Evolutionary conservation across 2,888 invertebrate species (phyloP).

Genomic region (Protophormia terraenovae): DNA sequence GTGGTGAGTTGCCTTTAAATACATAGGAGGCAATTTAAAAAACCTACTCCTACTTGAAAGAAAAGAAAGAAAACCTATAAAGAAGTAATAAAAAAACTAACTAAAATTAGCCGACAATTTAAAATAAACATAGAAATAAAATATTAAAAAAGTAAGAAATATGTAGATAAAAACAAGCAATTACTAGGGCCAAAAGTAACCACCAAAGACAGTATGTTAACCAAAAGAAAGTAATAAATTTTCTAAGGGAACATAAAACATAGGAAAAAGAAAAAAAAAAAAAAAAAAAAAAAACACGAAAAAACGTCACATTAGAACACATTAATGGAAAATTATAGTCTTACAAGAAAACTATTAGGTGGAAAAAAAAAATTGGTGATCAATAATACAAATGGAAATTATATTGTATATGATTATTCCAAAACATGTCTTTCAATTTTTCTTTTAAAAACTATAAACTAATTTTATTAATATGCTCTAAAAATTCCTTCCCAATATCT

Average conservation of each 20-base stretch:
- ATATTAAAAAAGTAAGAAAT: slow-evolving; percentile 7
- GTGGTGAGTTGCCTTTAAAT: slow-evolving; percentile 15
- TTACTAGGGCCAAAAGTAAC: slow-evolving; percentile 14
- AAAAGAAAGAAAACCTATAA: too few relatives aligned
- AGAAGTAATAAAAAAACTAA: slow-evolving; percentile 38
- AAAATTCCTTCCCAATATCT: background rate
- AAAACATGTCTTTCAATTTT: too few relatives aligned
- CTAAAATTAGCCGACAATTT: slow-evolving; percentile 63
- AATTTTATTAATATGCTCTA: background rate
- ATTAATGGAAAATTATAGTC: slow-evolving; percentile 60
- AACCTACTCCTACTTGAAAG: background rate
- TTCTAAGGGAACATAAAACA: slow-evolving; percentile 32
- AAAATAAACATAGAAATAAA: slow-evolving; percentile 54
- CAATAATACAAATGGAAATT: background rate
- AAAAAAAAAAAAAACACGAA: slow-evolving; percentile 23
- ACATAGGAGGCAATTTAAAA: background rate
- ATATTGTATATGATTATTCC: too few relatives aligned
- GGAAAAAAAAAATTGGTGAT: background rate
- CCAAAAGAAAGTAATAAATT: slow-evolving; percentile 51
- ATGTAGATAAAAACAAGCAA: slow-evolving; percentile 30
- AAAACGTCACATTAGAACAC: slow-evolving; percentile 60
- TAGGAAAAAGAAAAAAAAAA: background rate
- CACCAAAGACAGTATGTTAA: slow-evolving; percentile 17
- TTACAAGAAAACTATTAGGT: slow-evolving; percentile 19
- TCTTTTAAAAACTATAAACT: too few relatives aligned